Evolutionary conservation across 2,888 invertebrate genomes (phyloP), one percentile per base, ranked within the genome.

Genomic region (Cremastinae sp.): DNA sequence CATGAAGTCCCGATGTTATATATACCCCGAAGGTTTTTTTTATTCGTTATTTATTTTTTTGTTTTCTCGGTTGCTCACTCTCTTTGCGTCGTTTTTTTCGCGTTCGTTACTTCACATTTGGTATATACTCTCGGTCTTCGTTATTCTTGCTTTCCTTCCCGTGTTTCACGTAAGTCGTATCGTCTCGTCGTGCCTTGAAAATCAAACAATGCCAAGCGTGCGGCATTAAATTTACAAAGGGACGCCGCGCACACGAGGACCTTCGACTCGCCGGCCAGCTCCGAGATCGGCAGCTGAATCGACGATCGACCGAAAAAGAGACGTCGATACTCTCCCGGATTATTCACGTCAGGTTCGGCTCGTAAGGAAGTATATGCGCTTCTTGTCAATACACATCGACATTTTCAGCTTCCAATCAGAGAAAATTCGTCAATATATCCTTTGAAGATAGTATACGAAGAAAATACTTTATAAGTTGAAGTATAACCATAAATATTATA

Each of bases 181-280:
- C 65, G 53, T 56, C 49, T 64, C 51, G 22, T 22, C 65, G 69
- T 65, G 74, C 58, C 54, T 70, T 59, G 70, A 70, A 70, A 53
- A 70, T 70, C 59, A 61, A 70, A 75, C 59, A 53, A 70, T 59
- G 74, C 34, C 28, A 58, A 51, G 41, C 59, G n/a, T n/a, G 58
- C 70, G 75, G 62, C 56, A 16, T 65, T 74, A 38, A 53, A 53
- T 74, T 69, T 14, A 58, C 75, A 75, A 75, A 75, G 75, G 47
- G 45, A 70, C 49, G 59, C 51, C 70, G 56, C 36, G 18, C 10
- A 28, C 43, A 45, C 34, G 34, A 43, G 58, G 34, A n/a, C 59
- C 36, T 65, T 20, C 54, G 45, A 59, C 45, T 65, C 70, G 61
- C 28, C 28, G 5, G 28, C 28, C 2, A 28, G 28, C 28, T 38